Base-by-base conservation (phyloP, 2,797 vertebrate genomes). In the Sternotherus odoratus region DNA sequence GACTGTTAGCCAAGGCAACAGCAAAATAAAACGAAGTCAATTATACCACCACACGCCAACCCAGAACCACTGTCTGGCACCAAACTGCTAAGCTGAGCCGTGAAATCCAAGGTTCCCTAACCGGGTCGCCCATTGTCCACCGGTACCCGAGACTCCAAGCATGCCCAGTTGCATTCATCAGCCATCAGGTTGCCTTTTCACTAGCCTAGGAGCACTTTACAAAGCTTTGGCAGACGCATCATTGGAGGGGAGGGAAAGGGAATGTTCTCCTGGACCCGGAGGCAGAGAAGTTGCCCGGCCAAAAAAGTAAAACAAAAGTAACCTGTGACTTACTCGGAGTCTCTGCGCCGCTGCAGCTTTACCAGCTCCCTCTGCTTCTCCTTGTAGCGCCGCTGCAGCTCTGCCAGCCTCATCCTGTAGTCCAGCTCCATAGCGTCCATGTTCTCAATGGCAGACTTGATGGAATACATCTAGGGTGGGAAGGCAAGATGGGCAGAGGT, bases 331-430 rank as follows among this genome's bases (percentile, higher is more conserved):
- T 98, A 99, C 99, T 98, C 99, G 1, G 99, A 98, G 95, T 99
- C 99, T 57, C 98, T 98, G 90, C 98, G 99, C 75, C 99, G 98
- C 98, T 99, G 99, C 93, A 99, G 98, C 95, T 98, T 99, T 97
- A 98, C 98, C 97, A 99, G 96, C 97, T 99, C 99, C 30, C 99
- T 97, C 97, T 99, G 99, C 97, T 99, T 99, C 96, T 99, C 99
- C 97, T 99, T 99, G 96, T 99, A 99, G 0, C 97, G 98, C 92
- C 98, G 98, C 98, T 99, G 99, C 92, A 99, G 98, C 98, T 99
- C 99, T 0, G 99, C 99, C 95, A 99, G 98, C 87, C 98, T 98
- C 97, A 99, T 98, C 6, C 99, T 98, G 96, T 99, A 99, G 79
- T 99, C 99, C 96, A 99, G 98, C 96, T 99, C 99, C 98, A 99